Conservation (phyloP, 2,113 vertebrate genomes). For the Stomatorhinus ivindoensis region DNA sequence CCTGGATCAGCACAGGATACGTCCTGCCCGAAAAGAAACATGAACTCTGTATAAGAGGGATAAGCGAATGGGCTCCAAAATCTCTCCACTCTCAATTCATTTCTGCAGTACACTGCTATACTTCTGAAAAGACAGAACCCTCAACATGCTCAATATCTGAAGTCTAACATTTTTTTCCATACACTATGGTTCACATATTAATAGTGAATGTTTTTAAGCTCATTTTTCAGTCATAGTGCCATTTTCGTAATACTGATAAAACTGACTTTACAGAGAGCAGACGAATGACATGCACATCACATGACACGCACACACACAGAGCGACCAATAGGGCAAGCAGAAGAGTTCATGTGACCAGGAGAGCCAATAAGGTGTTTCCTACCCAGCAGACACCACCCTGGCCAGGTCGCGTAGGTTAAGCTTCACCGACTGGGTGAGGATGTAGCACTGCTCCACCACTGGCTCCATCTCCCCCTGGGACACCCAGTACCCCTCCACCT, state of each 20-base stretch:
- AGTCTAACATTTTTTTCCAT: not conserved
- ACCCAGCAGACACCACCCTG: constrained; percentile 89
- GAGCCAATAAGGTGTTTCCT: constrained; percentile 32
- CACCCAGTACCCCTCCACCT: constrained; percentile 91
- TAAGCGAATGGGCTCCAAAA: not conserved
- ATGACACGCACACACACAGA: not conserved
- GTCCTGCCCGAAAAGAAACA: constrained; percentile 54
- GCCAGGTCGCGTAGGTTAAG: constrained; percentile 87
- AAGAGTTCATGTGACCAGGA: not conserved
- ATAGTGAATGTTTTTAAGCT: not conserved
- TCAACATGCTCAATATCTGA: not conserved
- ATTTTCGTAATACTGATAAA: not conserved
- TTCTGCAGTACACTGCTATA: not conserved
- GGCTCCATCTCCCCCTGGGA: constrained; percentile 80
- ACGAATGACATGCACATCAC: not conserved
- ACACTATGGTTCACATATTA: not conserved
- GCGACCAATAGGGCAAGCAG: not conserved
- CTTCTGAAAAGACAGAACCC: not conserved
- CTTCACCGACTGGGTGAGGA: constrained; percentile 86
- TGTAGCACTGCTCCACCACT: constrained; percentile 73
- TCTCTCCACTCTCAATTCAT: not conserved
- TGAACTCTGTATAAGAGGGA: not conserved
- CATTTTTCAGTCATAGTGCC: not conserved
- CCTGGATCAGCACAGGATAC: constrained; percentile 89
- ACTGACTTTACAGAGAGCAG: not conserved